Percentiles rank a stretch among this genome's conserved stretches.
phyloP scores from a whole-genome alignment of 2,113 vertebrate species.

The Hippolais icterina region DNA sequence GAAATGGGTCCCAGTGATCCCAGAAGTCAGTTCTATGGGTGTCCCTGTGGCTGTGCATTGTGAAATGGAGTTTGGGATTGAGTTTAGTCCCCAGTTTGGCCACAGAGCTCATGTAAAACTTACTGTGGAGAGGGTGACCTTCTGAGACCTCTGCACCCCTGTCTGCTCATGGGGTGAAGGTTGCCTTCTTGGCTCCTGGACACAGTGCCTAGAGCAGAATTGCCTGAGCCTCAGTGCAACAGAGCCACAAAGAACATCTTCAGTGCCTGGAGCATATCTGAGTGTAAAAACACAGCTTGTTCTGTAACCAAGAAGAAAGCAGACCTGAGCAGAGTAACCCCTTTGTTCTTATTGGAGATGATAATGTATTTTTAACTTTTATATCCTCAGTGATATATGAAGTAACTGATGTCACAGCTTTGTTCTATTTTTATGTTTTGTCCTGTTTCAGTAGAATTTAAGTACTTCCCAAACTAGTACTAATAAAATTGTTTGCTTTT shows the following conservation, averaged over 20 bases:
- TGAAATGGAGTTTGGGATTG: neutral
- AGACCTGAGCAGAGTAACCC: neutral
- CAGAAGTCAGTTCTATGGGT: neutral
- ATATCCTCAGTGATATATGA: neutral
- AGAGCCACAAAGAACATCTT: neutral
- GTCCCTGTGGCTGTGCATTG: neutral
- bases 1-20: neutral
- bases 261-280: fast-evolving
- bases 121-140: neutral
- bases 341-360: neutral
- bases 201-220: neutral
- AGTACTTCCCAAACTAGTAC: neutral
- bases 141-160: neutral
- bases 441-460: neutral
- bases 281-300: neutral
- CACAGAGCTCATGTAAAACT: neutral
- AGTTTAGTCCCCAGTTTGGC: neutral
- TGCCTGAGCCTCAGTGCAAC: neutral
- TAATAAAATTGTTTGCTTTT: constrained; percentile 30
- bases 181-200: neutral
- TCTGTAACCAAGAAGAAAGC: neutral
- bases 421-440: neutral
- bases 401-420: neutral
- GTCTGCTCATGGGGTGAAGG: neutral
- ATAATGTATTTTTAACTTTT: neutral